Base-by-base conservation (phyloP, 2,113 vertebrate genomes). In the Falcunculus frontatus region DNA sequence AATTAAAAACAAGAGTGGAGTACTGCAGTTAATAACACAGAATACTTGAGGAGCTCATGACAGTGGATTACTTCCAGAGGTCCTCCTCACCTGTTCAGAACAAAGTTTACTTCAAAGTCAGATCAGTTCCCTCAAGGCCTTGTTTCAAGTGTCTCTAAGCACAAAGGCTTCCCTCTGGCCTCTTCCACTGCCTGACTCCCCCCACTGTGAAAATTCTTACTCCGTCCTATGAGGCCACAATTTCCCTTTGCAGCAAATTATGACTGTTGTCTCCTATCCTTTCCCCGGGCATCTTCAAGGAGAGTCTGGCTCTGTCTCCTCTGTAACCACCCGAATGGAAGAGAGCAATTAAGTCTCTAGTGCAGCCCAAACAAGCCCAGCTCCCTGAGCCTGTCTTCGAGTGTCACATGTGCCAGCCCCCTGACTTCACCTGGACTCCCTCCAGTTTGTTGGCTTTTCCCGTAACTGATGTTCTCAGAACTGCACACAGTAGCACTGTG, bases 131-230 rank as follows among this genome's bases (percentile, higher is more conserved):
- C 35, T 63, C 76, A 39, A 35, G 41, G 13, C 19, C 41, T 47
- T 33, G 22, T 47, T 53, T 33, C 14, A 5, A 83, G n/a, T 3
- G 5, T 17, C 29, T 37, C 39, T 25, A 79, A 59, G 35, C 26
- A n/a, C 27, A 88, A 29, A 90, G 25, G 22, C 74, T 33, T 37
- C 42, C 22, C n/a, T 49, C 52, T 13, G 27, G 20, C 22, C 27
- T 18, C 11, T 52, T 79, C 47, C 37, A 39, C 27, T 44, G 50
- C 78, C 30, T 68, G 30, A 52, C 55, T 26, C 10, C 30, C 11
- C 35, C 55, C 0, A 0, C 60, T 47, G n/a, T 30, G 55, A 73
- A 60, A 92, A 69, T 9, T 9, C 26, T 11, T 59, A 5, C n/a
- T 44, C 30, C 37, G 32, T 46, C 16, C 57, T 49, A 62, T 1